phyloP scores from a whole-genome alignment of 2,888 invertebrate genomes.

The Pammene fasciana region DNA sequence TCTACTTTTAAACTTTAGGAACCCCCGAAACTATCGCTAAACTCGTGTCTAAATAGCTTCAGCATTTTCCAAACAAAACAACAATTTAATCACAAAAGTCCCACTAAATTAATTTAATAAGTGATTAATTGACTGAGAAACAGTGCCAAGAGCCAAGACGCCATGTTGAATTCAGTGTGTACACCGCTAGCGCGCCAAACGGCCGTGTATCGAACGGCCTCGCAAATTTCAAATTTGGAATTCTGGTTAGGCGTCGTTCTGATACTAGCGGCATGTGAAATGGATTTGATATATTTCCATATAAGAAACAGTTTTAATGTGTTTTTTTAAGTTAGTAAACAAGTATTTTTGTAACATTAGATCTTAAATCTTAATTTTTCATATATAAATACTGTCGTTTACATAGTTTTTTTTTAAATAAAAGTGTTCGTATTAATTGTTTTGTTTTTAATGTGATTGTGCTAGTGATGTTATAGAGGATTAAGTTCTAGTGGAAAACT shows the following conservation, averaged over 20 bases:
- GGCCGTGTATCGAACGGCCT: slow-evolving; percentile 61
- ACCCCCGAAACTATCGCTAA: not conserved
- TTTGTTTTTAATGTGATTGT: slow-evolving; percentile 3
- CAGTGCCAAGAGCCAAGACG: slow-evolving; percentile 51
- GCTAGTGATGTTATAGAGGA: slow-evolving; percentile 4
- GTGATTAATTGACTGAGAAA: slow-evolving; percentile 31
- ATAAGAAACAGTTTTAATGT: slow-evolving; percentile 53
- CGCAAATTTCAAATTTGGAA: slow-evolving; percentile 69
- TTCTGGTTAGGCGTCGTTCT: slow-evolving; percentile 75
- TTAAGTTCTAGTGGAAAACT: not conserved
- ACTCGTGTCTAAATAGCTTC: not conserved
- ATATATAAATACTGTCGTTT: not conserved
- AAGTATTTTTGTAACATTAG: not conserved
- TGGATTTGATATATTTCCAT: slow-evolving; percentile 78
- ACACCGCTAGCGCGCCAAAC: slow-evolving; percentile 62
- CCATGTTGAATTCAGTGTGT: slow-evolving; percentile 70
- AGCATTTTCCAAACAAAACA: not conserved
- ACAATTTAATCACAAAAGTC: not conserved
- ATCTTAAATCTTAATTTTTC: too few relatives aligned
- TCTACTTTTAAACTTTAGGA: too few relatives aligned
- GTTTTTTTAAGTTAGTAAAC: not conserved
- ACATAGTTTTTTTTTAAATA: not conserved
- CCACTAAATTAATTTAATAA: slow-evolving; percentile 26
- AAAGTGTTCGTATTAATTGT: slow-evolving; percentile 10
- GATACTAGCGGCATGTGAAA: slow-evolving; percentile 75